Percentiles rank a stretch among this genome's conserved stretches.
Conservation (phyloP, 2,113 vertebrate species). For the Collichthys lucidus region DNA sequence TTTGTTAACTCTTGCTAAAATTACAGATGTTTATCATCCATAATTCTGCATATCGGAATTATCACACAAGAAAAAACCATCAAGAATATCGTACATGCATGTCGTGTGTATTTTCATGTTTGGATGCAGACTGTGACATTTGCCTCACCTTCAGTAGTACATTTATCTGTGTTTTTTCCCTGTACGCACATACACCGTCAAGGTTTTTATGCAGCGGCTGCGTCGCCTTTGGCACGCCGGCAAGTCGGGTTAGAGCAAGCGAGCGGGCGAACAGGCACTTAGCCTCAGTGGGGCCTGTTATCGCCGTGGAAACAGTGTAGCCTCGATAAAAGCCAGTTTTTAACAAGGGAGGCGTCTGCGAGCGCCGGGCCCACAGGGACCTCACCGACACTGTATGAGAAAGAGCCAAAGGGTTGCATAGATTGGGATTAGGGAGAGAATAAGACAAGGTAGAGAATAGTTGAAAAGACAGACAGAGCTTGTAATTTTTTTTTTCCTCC, state of each 20-base stretch:
- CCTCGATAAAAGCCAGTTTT: constrained; percentile 61
- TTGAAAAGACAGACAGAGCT: constrained; percentile 30
- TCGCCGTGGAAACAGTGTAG: constrained; percentile 62
- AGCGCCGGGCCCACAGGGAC: constrained; percentile 33
- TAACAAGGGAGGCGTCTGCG: constrained; percentile 44
- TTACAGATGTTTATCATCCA: background rate
- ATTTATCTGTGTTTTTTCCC: background rate
- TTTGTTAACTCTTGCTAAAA: background rate
- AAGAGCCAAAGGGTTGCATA: constrained; percentile 19
- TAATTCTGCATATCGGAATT: background rate
- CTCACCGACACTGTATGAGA: constrained; percentile 16
- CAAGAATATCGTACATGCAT: background rate
- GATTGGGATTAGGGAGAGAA: constrained; percentile 34
- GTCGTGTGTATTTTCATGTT: constrained; percentile 21
- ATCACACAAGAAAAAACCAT: background rate
- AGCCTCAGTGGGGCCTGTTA: constrained; percentile 58
- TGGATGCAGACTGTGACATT: background rate
- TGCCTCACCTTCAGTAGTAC: constrained; percentile 16
- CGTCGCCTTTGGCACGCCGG: constrained; percentile 35
- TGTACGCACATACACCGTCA: constrained; percentile 3
- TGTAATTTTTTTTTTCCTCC: background rate
- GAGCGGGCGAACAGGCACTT: constrained; percentile 24
- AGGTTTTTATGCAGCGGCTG: background rate
- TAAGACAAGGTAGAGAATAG: constrained; percentile 9
- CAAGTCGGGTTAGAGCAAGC: constrained; percentile 16